Conservation (phyloP, 2,797 vertebrate species). For the Oryzias dopingdopingensis region DNA sequence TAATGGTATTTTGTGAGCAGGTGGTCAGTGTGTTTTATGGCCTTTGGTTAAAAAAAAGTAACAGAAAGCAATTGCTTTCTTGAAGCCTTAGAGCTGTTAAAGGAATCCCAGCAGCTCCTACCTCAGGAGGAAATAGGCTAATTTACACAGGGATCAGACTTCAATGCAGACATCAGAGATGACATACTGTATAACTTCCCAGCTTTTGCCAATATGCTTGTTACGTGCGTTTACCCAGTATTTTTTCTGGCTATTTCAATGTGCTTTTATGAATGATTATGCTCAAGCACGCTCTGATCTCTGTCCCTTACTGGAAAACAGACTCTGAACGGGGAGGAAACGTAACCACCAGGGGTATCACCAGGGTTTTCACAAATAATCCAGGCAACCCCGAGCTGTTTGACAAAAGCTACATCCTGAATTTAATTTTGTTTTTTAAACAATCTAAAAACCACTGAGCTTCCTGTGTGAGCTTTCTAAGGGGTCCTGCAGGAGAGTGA, state of each 20-base stretch:
- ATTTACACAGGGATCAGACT: slow-evolving; percentile 31
- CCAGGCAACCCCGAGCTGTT: slow-evolving; percentile 19
- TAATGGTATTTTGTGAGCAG: slow-evolving; percentile 21
- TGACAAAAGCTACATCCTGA: slow-evolving; percentile 36
- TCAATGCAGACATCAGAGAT: slow-evolving; percentile 1
- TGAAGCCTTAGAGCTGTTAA: slow-evolving; percentile 1
- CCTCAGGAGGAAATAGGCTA: slow-evolving; percentile 21
- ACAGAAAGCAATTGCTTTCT: not conserved
- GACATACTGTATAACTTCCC: slow-evolving; percentile 1
- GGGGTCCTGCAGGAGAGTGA: slow-evolving; percentile 12
- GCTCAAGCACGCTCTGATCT: slow-evolving; percentile 29
- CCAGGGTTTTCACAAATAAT: slow-evolving; percentile 38
- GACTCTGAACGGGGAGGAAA: slow-evolving; percentile 18
- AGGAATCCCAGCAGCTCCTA: slow-evolving; percentile 6
- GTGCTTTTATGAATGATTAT: slow-evolving; percentile 37
- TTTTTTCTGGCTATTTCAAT: slow-evolving; percentile 20
- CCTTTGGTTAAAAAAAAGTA: not conserved
- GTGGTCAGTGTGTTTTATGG: slow-evolving; percentile 5
- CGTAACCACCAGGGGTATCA: slow-evolving; percentile 26
- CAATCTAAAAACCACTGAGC: slow-evolving; percentile 31
- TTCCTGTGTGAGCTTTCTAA: slow-evolving; percentile 15
- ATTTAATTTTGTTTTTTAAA: slow-evolving; percentile 54
- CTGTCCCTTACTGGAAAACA: slow-evolving; percentile 29
- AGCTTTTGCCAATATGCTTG: slow-evolving; percentile 9
- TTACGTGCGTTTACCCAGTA: slow-evolving; percentile 11